These are phyloP conservation scores for Brevipalpus yothersi DNA, from an alignment of 1,140 invertebrate genomes.

Conservation along the genomic window DNA sequence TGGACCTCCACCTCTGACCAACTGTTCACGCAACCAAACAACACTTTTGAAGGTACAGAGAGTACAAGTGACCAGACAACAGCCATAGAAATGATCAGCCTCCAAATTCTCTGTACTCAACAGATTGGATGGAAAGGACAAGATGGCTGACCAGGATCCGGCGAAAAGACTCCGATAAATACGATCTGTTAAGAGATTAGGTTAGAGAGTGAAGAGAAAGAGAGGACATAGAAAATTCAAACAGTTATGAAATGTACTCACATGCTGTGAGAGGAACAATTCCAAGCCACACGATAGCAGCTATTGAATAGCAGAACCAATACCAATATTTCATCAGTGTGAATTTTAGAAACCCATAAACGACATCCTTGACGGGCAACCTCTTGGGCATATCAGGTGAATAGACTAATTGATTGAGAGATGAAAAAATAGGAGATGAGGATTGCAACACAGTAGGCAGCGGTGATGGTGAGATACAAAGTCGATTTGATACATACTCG, in stretches of 20 bases:
- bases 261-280: conserved; percentile 88
- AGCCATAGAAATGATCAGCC: conserved; percentile 81
- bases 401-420: too few relatives aligned
- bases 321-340: conserved; percentile 76
- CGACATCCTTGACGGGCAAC: conserved; percentile 65
- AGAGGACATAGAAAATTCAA: too few relatives aligned
- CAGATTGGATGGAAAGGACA: conserved; percentile 71
- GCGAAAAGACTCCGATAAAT: conserved; percentile 79
- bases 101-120: conserved; percentile 74
- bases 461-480: too few relatives aligned
- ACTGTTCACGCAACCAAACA: conserved; percentile 92
- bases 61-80: conserved; percentile 86
- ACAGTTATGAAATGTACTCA: too few relatives aligned
- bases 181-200: too few relatives aligned
- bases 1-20: conserved; percentile 82
- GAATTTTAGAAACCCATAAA: conserved; percentile 70
- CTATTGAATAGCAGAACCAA: conserved; percentile 86
- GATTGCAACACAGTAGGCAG: too few relatives aligned
- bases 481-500: too few relatives aligned
- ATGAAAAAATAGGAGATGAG: too few relatives aligned
- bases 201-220: too few relatives aligned
- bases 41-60: conserved; percentile 86
- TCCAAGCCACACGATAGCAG: conserved; percentile 87
- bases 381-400: conserved; percentile 94
- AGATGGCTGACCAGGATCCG: conserved; percentile 44